Evolutionary conservation across 2,797 vertebrate genomes (phyloP).

Genomic region (Vipera latastei): DNA sequence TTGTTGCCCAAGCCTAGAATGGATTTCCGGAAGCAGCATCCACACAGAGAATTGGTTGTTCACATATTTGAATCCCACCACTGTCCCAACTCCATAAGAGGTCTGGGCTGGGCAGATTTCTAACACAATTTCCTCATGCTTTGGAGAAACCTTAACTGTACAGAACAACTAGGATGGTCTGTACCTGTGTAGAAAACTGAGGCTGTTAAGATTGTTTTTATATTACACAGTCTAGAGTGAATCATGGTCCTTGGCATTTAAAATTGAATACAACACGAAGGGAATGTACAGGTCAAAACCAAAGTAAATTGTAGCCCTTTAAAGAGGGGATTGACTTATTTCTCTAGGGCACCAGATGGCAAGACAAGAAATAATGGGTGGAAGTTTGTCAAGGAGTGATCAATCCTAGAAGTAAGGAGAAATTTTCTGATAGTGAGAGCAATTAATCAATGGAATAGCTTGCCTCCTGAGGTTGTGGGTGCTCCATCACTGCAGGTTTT

Average conservation of each 20-base stretch:
- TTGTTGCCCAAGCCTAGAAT: too few species aligned
- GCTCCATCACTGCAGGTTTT: background rate
- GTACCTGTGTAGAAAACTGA: background rate
- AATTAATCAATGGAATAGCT: background rate
- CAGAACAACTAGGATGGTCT: too few species aligned
- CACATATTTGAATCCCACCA: too few species aligned
- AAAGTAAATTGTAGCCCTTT: background rate
- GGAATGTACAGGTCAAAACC: background rate
- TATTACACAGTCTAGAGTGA: background rate
- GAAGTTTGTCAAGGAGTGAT: background rate
- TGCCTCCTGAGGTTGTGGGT: background rate
- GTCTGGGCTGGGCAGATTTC: background rate
- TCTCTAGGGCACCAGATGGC: background rate
- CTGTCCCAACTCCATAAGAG: background rate
- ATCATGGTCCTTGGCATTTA: background rate
- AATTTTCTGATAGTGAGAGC: background rate
- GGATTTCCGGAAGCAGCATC: too few species aligned
- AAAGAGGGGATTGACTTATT: background rate
- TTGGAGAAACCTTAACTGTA: background rate
- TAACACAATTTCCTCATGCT: background rate
- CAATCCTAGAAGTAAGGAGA: background rate
- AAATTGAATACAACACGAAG: background rate
- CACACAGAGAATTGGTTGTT: too few species aligned
- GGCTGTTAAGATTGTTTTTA: background rate
- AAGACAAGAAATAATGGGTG: background rate